Evolutionary conservation across 2,888 invertebrate genomes (phyloP).

Genomic region (Macropis europaea): DNA sequence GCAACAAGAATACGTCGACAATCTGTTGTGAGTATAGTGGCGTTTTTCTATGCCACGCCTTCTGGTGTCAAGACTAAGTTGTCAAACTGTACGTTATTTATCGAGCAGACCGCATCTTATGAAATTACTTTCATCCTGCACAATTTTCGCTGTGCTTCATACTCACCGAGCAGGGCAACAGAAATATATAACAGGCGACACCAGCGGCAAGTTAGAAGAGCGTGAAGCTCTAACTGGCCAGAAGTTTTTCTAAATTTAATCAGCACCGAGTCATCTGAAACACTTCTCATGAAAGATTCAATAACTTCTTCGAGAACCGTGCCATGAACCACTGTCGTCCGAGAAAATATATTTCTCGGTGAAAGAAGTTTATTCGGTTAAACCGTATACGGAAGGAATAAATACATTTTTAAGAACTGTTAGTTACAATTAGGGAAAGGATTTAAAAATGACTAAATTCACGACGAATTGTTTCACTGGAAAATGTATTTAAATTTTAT

Average conservation of each 20-base stretch:
- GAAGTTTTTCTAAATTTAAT: constrained; percentile 50
- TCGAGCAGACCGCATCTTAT: not conserved
- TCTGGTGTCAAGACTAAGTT: too few relatives aligned
- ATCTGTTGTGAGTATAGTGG: not conserved
- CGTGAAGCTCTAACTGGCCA: not conserved
- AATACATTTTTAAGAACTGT: too few relatives aligned
- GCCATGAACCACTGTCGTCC: constrained; percentile 4
- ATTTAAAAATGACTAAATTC: too few relatives aligned
- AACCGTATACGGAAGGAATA: too few relatives aligned
- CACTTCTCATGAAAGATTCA: constrained; percentile 45
- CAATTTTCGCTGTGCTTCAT: not conserved
- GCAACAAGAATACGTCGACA: too few relatives aligned
- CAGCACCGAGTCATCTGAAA: constrained; percentile 15
- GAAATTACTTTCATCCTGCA: constrained; percentile 1
- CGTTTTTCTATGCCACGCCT: not conserved
- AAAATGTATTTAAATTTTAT: too few relatives aligned
- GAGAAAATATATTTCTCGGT: constrained; percentile 2
- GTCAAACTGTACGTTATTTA: not conserved
- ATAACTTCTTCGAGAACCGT: constrained; percentile 8
- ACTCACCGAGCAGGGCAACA: not conserved
- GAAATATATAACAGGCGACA: not conserved
- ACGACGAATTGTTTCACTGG: too few relatives aligned
- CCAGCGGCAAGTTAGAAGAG: not conserved
- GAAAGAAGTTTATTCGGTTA: too few relatives aligned
- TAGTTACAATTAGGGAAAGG: too few relatives aligned